Base-by-base conservation (phyloP, 2,797 vertebrate species). In the Channallabes apus region DNA sequence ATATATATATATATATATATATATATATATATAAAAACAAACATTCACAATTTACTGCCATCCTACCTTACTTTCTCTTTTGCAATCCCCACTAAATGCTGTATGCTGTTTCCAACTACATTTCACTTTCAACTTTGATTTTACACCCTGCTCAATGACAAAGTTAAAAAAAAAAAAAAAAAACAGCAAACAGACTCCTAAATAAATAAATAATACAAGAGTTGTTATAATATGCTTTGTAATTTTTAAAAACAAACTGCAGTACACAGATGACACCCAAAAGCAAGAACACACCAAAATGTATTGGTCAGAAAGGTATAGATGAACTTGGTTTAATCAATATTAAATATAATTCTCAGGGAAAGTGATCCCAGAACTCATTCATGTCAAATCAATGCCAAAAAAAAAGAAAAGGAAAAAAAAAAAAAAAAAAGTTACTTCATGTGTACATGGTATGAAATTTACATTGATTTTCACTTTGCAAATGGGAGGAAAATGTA, bases 251-350 rank as follows among this genome's bases (percentile, higher is more conserved):
- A 15, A n/a, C 7, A 73, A 46, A 14, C 2, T 38, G 11, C n/a
- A 35, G 8, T 24, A 27, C 24, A 59, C 4, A 7, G 24, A 22
- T 24, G 38, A 8, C 29, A 77, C 82, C 64, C 54, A 32, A 77
- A 87, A 56, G 27, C 69, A 29, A 82, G 54, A 20, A 82, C 32
- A 69, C 24, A 64, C 58, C 61, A 67, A 35, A 54, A 35, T 5
- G 27, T 15, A 54, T 27, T n/a, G 83, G 75, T 51, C 80, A 90
- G 82, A 87, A 67, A 64, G 62, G 56, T 88, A 92, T 90, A 94
- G 94, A 94, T 92, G 93, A 94, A 95, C 91, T 92, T 91, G 94
- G 84, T 96, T 96, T 96, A 96, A 96, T 96, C 91, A 93, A 93
- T 93, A 93, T 95, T 94, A 94, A 94, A 95, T 94, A 94, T 93